Percentiles rank a stretch among this genome's conserved stretches.
phyloP scores from a whole-genome alignment of 2,888 invertebrate species.

The Stenodera caucasica region DNA sequence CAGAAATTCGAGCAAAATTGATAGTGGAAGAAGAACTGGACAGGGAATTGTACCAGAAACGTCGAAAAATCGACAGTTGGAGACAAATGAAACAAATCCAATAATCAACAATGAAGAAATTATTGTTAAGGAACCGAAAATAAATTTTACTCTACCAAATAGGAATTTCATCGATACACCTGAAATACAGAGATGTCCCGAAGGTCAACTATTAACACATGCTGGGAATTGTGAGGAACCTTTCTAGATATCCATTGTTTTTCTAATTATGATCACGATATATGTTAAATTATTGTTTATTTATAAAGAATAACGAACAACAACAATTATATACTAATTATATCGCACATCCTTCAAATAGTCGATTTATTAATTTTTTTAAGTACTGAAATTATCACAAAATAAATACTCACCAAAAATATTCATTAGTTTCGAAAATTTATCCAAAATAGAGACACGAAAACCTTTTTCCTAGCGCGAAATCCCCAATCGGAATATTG shows the following conservation, averaged over 20 bases:
- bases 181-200: background rate
- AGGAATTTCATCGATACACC: slow-evolving; percentile 4
- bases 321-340: too few species aligned
- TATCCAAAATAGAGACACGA: too few species aligned
- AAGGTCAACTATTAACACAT: background rate
- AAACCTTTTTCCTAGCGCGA: too few species aligned
- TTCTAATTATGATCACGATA: too few species aligned
- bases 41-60: background rate
- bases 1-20: background rate
- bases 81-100: background rate
- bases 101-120: background rate
- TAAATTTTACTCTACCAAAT: background rate
- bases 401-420: too few species aligned
- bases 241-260: background rate
- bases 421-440: too few species aligned
- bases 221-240: background rate
- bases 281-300: too few species aligned
- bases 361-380: too few species aligned
- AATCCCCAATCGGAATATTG: too few species aligned
- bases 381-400: too few species aligned
- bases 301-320: too few species aligned
- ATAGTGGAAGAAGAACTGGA: background rate
- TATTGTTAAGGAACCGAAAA: background rate
- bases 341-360: too few species aligned
- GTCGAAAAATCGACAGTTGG: background rate